A percentile compares a stretch with the other conserved stretches of the same genome.
Evolutionary conservation across 2,797 vertebrate species (phyloP).

Genomic region (Acipenser transmontanus): DNA sequence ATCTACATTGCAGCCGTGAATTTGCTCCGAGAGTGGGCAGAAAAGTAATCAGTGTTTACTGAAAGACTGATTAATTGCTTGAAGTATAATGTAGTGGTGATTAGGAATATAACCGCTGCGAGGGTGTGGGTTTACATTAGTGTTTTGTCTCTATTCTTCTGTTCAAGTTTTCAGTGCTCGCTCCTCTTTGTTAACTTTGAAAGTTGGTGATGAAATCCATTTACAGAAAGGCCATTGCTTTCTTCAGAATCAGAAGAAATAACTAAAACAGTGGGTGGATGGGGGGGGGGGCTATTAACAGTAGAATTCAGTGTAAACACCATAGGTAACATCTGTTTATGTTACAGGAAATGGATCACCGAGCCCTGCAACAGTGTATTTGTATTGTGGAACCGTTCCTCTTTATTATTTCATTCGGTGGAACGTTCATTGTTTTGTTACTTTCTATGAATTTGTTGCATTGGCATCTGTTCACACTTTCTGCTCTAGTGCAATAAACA

Average conservation of each 20-base stretch:
- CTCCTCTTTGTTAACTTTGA: slow-evolving; percentile 10
- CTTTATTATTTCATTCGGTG: no score
- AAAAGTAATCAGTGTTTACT: slow-evolving; percentile 23
- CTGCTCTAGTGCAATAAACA: no score
- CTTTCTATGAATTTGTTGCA: no score
- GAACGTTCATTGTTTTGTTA: no score
- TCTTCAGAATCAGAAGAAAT: background rate
- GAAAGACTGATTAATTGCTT: slow-evolving; percentile 16
- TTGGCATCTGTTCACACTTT: no score
- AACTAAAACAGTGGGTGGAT: slow-evolving; percentile 5
- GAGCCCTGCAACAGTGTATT: background rate
- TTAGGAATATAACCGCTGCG: slow-evolving; percentile 8
- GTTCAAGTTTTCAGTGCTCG: background rate
- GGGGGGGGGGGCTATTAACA: background rate
- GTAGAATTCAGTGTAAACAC: background rate
- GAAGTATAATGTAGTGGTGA: slow-evolving; percentile 14
- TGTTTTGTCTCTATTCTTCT: background rate
- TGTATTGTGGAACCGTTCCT: background rate
- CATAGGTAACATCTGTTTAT: background rate
- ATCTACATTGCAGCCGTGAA: slow-evolving; percentile 21
- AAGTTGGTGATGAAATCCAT: slow-evolving; percentile 17
- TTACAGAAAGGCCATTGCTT: slow-evolving; percentile 7
- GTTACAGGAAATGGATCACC: background rate
- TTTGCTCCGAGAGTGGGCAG: slow-evolving; percentile 14
- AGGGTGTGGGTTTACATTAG: background rate